Evolutionary conservation across 2,888 invertebrate species (phyloP).

Genomic region (Leptinotarsa juncta): DNA sequence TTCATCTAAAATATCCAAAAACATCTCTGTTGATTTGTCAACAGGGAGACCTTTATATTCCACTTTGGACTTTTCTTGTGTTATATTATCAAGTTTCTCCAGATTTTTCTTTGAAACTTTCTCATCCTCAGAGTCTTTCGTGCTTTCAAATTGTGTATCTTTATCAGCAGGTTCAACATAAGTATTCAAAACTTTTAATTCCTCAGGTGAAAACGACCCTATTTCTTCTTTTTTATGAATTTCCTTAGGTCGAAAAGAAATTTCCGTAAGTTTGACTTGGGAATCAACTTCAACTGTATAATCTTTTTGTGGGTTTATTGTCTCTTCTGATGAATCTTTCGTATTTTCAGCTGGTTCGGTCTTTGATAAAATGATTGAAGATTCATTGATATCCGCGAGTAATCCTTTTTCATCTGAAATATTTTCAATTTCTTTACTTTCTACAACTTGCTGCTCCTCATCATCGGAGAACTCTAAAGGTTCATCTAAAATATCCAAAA

Average conservation of each 20-base stretch:
- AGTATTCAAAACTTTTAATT: background rate
- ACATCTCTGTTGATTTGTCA: constrained; percentile 47
- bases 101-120: background rate
- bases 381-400: background rate
- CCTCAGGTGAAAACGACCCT: background rate
- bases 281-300: background rate
- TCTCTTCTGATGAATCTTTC: background rate
- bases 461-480: constrained; percentile 54
- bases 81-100: background rate
- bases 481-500: constrained; percentile 53
- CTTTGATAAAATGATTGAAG: background rate
- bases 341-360: background rate
- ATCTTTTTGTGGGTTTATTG: background rate
- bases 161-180: too few relatives aligned
- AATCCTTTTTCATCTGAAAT: background rate
- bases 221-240: background rate
- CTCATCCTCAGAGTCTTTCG: too few relatives aligned
- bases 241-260: background rate
- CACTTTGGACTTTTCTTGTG: constrained; percentile 25
- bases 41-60: constrained; percentile 50
- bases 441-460: constrained; percentile 32
- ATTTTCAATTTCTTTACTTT: background rate
- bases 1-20: constrained; percentile 54
- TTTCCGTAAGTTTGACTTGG: background rate
- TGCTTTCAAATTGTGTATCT: too few relatives aligned